Conservation (phyloP, 64 coral and sea anemone species). For the Pocillopora verrucosa region DNA sequence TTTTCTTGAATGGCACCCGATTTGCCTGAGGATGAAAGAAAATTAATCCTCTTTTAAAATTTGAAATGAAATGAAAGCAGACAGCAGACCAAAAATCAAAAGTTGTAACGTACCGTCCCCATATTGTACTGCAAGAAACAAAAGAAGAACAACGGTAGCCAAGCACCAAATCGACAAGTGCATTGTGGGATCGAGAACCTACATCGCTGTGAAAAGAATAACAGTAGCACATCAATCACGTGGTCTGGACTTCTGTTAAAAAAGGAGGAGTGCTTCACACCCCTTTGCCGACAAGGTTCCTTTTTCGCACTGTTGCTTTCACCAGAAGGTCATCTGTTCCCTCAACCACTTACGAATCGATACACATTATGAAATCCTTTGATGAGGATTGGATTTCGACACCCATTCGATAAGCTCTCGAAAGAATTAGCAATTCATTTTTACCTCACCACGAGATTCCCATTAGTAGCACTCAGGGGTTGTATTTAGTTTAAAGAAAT, state of each 20-base stretch:
- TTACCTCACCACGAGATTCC: too few relatives aligned
- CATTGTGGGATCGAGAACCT: conserved; percentile 18
- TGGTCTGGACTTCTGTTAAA: not conserved
- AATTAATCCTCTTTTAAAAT: not conserved
- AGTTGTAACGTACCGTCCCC: conserved; percentile 1
- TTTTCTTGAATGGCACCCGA: not conserved
- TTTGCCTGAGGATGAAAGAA: conserved; percentile 3
- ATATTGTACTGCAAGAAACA: conserved; percentile 13
- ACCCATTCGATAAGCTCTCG: too few relatives aligned
- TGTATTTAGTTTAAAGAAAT: too few relatives aligned
- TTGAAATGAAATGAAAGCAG: too few relatives aligned
- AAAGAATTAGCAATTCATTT: too few relatives aligned
- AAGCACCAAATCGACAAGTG: conserved; percentile 21
- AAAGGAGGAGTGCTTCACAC: not conserved
- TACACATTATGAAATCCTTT: too few relatives aligned
- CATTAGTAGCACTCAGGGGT: too few relatives aligned
- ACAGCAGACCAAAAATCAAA: not conserved
- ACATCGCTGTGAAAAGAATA: conserved; percentile 18
- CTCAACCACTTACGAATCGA: too few relatives aligned
- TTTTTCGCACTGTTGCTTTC: too few relatives aligned
- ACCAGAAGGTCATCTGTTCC: too few relatives aligned
- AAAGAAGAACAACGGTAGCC: not conserved
- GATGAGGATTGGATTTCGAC: too few relatives aligned
- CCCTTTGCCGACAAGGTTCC: too few relatives aligned
- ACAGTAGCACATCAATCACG: not conserved